A percentile compares a stretch with the other conserved stretches of the same genome.
Conservation (phyloP, 2,797 vertebrate species). For the Cyclura pinguis region DNA sequence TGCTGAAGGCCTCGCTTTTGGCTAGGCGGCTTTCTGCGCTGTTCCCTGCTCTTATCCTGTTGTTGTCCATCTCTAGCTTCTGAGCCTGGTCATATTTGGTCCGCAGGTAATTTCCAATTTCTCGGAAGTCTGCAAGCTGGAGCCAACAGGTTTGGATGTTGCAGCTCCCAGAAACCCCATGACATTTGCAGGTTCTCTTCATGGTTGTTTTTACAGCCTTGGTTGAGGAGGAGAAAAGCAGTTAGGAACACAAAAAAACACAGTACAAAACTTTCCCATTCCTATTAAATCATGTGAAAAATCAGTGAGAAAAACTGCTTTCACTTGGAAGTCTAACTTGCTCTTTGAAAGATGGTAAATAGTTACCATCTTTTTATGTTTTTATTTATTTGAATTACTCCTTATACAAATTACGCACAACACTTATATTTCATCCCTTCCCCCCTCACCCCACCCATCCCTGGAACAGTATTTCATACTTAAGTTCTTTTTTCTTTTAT, state of each 20-base stretch:
- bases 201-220: conserved; percentile 93
- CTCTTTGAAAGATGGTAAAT: not conserved
- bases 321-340: not conserved
- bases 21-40: conserved; percentile 89
- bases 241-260: conserved; percentile 19
- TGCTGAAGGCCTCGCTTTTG: conserved; percentile 83
- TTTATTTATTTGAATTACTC: no score
- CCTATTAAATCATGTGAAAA: not conserved
- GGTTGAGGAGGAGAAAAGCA: conserved; percentile 24
- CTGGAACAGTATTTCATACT: no score
- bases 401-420: no score
- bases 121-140: conserved; percentile 92
- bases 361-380: not conserved
- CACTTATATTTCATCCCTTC: no score
- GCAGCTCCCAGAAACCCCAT: conserved; percentile 97
- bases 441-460: no score
- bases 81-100: conserved; percentile 89
- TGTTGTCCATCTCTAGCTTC: conserved; percentile 94
- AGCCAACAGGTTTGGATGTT: conserved; percentile 97
- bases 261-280: not conserved
- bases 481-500: no score
- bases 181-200: conserved; percentile 94
- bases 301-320: not conserved
- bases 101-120: conserved; percentile 92
- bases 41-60: conserved; percentile 86